Evolutionary conservation across 2,888 invertebrate species (phyloP).

Genomic region (Flexamia atlantica): DNA sequence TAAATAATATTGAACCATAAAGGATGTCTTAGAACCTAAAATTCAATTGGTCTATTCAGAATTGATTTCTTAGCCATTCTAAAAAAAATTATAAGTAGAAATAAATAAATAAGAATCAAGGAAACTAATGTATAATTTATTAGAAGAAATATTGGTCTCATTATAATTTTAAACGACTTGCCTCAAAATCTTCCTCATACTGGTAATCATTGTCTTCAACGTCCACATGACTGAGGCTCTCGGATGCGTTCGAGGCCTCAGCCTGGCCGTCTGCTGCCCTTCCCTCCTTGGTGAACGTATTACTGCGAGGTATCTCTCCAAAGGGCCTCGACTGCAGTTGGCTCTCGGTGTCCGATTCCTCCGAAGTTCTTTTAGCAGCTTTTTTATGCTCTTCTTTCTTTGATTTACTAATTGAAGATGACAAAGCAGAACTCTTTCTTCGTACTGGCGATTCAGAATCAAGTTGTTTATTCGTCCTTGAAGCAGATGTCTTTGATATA

Average conservation of each 20-base stretch:
- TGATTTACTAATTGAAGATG: not conserved
- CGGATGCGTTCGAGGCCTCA: not conserved
- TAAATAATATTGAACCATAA: too few relatives aligned
- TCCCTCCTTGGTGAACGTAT: constrained; percentile 60
- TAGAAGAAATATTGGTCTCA: not conserved
- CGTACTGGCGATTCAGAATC: not conserved
- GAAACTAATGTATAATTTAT: constrained; percentile 1
- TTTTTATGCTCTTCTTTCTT: not conserved
- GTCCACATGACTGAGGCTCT: constrained; percentile 20
- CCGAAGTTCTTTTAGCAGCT: not conserved
- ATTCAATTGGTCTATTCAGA: not conserved
- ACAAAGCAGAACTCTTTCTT: not conserved
- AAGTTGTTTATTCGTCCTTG: not conserved
- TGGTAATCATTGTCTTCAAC: constrained; percentile 71
- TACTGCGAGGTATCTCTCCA: constrained; percentile 46
- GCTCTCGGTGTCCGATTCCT: constrained; percentile 15
- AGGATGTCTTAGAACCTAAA: too few relatives aligned
- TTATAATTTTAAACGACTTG: constrained; percentile 67
- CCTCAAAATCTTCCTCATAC: constrained; percentile 77
- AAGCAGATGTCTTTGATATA: not conserved
- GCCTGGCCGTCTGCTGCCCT: constrained; percentile 64
- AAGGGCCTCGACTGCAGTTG: constrained; percentile 4
- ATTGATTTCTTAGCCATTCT: too few relatives aligned
- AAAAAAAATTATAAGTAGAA: constrained; percentile 55
- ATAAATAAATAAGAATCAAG: constrained; percentile 44